phyloP scores from a whole-genome alignment of 1,140 invertebrate species.

The Acromyrmex charruanus region DNA sequence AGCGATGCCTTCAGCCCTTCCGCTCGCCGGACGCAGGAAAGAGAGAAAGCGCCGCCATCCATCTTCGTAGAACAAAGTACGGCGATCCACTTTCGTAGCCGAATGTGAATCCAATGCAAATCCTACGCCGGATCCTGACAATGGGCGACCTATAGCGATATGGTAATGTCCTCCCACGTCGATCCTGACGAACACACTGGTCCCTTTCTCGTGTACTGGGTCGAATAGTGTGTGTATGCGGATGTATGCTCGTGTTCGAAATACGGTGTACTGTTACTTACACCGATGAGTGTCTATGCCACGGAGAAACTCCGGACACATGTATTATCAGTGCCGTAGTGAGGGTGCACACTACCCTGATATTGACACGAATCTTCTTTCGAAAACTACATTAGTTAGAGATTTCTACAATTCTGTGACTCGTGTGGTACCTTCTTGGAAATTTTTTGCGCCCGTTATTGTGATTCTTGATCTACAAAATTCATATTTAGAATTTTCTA shows the following conservation, averaged over 20 bases:
- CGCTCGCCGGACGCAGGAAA: conserved; percentile 58
- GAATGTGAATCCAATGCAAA: conserved; percentile 80
- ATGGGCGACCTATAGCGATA: conserved; percentile 78
- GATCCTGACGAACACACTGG: conserved; percentile 63
- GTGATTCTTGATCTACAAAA: neutral
- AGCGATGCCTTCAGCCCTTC: conserved; percentile 54
- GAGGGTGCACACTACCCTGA: conserved; percentile 4
- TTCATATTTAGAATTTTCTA: neutral
- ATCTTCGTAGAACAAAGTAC: conserved; percentile 80
- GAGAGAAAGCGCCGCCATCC: conserved; percentile 67
- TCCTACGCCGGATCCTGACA: conserved; percentile 73
- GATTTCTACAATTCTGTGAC: neutral
- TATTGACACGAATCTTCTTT: neutral
- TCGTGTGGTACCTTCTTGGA: neutral
- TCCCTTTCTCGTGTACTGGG: conserved; percentile 6
- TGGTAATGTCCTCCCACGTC: conserved; percentile 78
- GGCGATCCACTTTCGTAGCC: conserved; percentile 77
- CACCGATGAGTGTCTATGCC: conserved; percentile 16
- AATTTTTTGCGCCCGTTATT: neutral
- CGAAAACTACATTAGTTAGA: neutral
- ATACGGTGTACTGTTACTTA: conserved; percentile 52
- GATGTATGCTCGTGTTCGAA: conserved; percentile 17
- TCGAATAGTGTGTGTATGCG: conserved; percentile 4
- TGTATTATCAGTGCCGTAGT: conserved; percentile 18
- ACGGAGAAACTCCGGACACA: conserved; percentile 34